Percentiles rank a stretch among this genome's conserved stretches.
These are phyloP conservation scores for Platyura marginata DNA, from an alignment of 1,140 invertebrate genomes.

Conservation along the genomic window DNA sequence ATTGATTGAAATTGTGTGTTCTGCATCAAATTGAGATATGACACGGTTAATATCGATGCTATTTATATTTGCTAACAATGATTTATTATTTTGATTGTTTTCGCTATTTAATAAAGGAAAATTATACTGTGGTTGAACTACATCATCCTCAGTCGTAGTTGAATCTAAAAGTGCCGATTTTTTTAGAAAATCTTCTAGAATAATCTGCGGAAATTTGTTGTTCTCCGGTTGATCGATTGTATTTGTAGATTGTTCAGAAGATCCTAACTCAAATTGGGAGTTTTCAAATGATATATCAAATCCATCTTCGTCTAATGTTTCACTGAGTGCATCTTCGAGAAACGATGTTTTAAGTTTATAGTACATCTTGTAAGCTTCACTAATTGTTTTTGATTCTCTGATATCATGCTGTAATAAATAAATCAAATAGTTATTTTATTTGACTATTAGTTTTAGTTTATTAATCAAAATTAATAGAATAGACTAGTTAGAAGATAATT, in stretches of 20 bases:
- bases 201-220: too few relatives aligned
- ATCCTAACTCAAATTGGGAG: constrained; percentile 7
- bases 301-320: constrained; percentile 19
- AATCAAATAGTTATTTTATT: too few relatives aligned
- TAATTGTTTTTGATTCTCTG: constrained; percentile 48
- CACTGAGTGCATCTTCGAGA: constrained; percentile 35
- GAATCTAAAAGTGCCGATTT: constrained; percentile 28
- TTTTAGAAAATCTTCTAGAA: constrained; percentile 31
- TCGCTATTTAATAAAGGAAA: too few relatives aligned
- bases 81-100: background rate
- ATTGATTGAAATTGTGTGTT: constrained; percentile 16
- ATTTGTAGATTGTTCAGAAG: background rate
- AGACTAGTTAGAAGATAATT: too few relatives aligned
- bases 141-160: constrained; percentile 7
- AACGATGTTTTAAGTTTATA: constrained; percentile 55
- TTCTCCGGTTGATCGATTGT: too few relatives aligned
- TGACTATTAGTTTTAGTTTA: too few relatives aligned
- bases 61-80: background rate
- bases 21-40: constrained; percentile 13
- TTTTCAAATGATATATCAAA: constrained; percentile 18
- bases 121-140: constrained; percentile 28
- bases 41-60: constrained; percentile 11
- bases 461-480: too few relatives aligned
- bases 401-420: constrained; percentile 58
- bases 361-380: constrained; percentile 62